Evolutionary conservation across 2,797 vertebrate species (phyloP).

Genomic region (Malurus leucopterus): DNA sequence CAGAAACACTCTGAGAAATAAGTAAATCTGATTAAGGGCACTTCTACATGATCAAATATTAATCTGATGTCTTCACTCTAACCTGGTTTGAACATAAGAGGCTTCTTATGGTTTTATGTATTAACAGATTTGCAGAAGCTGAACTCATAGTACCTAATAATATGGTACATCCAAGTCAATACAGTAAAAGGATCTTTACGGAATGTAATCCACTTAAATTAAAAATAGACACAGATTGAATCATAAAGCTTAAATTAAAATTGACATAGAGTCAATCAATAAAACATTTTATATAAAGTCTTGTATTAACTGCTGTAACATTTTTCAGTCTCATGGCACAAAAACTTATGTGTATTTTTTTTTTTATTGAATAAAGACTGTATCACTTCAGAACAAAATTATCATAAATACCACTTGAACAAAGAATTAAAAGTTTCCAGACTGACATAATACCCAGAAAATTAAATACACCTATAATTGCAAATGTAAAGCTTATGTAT

Average conservation of each 20-base stretch:
- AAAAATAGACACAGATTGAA: constrained; percentile 79
- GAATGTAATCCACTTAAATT: constrained; percentile 88
- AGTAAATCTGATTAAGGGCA: constrained; percentile 94
- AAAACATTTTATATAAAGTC: constrained; percentile 38
- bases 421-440: neutral
- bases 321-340: neutral
- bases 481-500: constrained; percentile 18
- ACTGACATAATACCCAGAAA: neutral
- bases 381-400: constrained; percentile 16
- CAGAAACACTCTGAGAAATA: constrained; percentile 90
- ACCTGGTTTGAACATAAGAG: constrained; percentile 88
- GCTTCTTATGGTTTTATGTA: constrained; percentile 94
- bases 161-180: constrained; percentile 84
- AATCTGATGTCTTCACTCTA: constrained; percentile 91
- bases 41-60: constrained; percentile 97
- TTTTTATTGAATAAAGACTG: constrained; percentile 5
- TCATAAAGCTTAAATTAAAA: constrained; percentile 71
- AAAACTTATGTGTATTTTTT: constrained; percentile 1
- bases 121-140: constrained; percentile 91
- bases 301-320: constrained; percentile 7
- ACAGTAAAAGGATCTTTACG: constrained; percentile 79
- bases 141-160: constrained; percentile 90
- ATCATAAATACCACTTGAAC: neutral
- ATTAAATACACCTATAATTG: constrained; percentile 5
- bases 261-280: constrained; percentile 57